phyloP scores from a whole-genome alignment of 2,797 vertebrate genomes.

The Saguinus oedipus region DNA sequence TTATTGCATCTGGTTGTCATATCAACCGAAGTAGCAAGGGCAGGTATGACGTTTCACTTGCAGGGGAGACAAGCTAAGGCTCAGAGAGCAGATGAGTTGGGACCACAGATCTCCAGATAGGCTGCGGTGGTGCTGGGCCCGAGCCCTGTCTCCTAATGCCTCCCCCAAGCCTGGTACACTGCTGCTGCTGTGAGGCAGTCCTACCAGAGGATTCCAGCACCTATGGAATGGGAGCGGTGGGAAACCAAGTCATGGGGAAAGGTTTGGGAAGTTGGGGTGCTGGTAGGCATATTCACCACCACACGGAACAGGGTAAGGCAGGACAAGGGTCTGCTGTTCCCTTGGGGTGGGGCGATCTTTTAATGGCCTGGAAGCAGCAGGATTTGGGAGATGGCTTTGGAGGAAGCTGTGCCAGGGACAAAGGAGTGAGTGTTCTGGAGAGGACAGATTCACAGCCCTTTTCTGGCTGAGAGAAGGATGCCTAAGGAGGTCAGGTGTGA shows the following conservation, averaged over 20 bases:
- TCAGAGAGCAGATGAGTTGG: neutral
- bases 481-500: neutral
- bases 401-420: too few relatives aligned
- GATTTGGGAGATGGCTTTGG: neutral
- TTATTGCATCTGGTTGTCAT: neutral
- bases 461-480: neutral
- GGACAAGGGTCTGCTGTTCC: neutral
- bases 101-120: neutral
- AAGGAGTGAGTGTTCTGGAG: too few relatives aligned
- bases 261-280: neutral
- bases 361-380: neutral
- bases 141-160: neutral
- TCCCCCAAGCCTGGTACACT: neutral
- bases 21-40: neutral
- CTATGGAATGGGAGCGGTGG: fast-evolving
- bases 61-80: neutral
- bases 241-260: neutral
- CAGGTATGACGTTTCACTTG: neutral
- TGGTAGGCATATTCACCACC: neutral
- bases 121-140: fast-evolving
- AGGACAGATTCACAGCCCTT: neutral
- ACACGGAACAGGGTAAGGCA: neutral
- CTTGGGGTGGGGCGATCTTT: neutral
- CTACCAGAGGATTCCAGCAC: neutral
- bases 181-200: too few relatives aligned